Conservation (phyloP, 2,113 vertebrate species). For the Coryphaenoides rupestris region DNA sequence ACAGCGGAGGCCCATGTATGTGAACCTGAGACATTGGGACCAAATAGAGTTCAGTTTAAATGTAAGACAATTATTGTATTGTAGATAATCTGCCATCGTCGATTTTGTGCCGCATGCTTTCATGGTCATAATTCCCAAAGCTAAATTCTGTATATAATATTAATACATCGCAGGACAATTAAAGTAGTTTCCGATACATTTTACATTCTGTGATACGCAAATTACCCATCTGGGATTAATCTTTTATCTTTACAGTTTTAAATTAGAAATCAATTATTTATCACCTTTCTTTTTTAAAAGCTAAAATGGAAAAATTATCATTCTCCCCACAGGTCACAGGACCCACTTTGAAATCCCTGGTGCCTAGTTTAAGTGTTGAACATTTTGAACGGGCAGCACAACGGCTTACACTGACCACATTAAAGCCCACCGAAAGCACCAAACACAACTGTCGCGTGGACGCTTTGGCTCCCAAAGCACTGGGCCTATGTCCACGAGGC, state of each 20-base stretch:
- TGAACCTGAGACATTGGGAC: slow-evolving; percentile 8
- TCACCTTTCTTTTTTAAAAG: slow-evolving; percentile 25
- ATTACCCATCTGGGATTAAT: neutral
- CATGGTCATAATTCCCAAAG: no score
- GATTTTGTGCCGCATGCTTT: no score
- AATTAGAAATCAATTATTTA: neutral
- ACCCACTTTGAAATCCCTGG: slow-evolving; percentile 19
- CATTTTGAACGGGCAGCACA: slow-evolving; percentile 46
- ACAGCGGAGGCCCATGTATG: slow-evolving; percentile 35
- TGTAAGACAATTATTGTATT: neutral
- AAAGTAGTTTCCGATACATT: no score
- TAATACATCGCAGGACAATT: no score
- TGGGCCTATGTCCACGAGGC: slow-evolving; percentile 39
- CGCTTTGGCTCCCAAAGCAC: slow-evolving; percentile 34
- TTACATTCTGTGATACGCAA: no score
- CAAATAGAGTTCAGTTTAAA: slow-evolving; percentile 15
- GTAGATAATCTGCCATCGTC: no score
- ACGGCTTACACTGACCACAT: slow-evolving; percentile 54
- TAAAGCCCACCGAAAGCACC: slow-evolving; percentile 43
- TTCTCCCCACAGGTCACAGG: slow-evolving; percentile 19
- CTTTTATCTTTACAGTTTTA: neutral
- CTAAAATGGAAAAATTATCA: no score
- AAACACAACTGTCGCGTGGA: slow-evolving; percentile 61
- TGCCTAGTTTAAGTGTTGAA: slow-evolving; percentile 27
- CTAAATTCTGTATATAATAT: no score